Evolutionary conservation across 2,113 vertebrate genomes (phyloP), one percentile per base, ranked within the genome.

Genomic region (Caranx melampygus): DNA sequence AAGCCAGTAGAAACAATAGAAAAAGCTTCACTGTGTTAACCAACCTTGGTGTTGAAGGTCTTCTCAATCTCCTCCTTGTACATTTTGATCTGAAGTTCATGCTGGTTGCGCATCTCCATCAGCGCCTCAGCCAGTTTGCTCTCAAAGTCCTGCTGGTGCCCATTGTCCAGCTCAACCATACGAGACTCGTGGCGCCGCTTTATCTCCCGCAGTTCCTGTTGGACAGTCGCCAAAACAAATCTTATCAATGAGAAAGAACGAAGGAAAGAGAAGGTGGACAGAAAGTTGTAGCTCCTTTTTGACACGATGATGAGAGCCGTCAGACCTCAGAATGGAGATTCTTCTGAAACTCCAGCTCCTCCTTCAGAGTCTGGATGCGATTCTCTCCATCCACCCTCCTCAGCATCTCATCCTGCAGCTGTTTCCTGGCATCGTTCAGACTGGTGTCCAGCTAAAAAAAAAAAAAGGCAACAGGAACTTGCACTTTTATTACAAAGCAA

Each of bases 391-490:
- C 97, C 33, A 98, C 97, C 0, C 97, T 92, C 11, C 96, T 92
- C 84, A 98, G 94, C 96, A 97, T 98, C 92, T 98, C 97, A 0
- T 97, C 96, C 93, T 98, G 97, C 69, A 98, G 95, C 78, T 97
- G 96, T 92, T 98, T 98, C 94, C 95, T 97, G 86, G 94, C 93
- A 59, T 98, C 96, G 0, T 35, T 81, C 76, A 97, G 72, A 72
- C 95, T 93, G 0, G 91, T 92, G 62, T 98, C 96, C 64, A 98
- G 91, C 97, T 98, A 0, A 31, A 57, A 64, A 1, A 72, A 5
- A 0, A 31, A 57, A 64, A 1, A 72, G 6, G 3, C 4, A 35
- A 45, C 4, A 42, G 42, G 7, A 6, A 33, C 8, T 6, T 11
- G 1, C 52, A 20, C 10, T 26, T 66, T 81, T 15, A 69, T 15